Percentiles rank a stretch among this genome's conserved stretches.
Conservation (phyloP, 2,113 vertebrate species). For the Hippocampus guttulatus region DNA sequence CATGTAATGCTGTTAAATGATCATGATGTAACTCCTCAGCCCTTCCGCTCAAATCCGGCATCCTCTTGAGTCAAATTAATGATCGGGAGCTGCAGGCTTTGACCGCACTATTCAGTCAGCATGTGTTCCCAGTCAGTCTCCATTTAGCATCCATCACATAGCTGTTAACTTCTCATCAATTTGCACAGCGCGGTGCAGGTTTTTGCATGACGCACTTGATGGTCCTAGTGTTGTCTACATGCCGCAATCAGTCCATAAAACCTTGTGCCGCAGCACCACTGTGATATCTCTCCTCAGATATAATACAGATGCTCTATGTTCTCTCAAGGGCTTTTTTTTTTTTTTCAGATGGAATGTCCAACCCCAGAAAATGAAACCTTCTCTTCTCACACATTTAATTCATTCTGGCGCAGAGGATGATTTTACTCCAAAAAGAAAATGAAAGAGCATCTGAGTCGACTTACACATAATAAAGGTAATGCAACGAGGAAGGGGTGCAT, state of each 20-base stretch:
- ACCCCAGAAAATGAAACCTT: neutral
- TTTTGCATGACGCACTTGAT: slow-evolving; percentile 16
- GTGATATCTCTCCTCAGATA: slow-evolving; percentile 10
- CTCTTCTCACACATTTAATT: slow-evolving; percentile 22
- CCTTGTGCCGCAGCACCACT: slow-evolving; percentile 3
- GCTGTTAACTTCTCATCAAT: slow-evolving; percentile 29
- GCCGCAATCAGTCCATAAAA: slow-evolving; percentile 22
- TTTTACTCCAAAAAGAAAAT: slow-evolving; percentile 8
- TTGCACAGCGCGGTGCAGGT: neutral
- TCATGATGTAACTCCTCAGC: slow-evolving; percentile 53
- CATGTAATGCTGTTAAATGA: slow-evolving; percentile 50
- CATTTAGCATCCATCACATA: slow-evolving; percentile 21
- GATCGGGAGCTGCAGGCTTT: slow-evolving; percentile 43
- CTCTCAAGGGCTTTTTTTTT: slow-evolving; percentile 13
- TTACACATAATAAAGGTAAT: neutral
- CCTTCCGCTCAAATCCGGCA: slow-evolving; percentile 30
- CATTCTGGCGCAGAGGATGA: slow-evolving; percentile 13
- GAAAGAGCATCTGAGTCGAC: neutral
- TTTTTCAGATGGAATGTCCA: slow-evolving; percentile 10
- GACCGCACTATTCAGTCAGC: slow-evolving; percentile 58
- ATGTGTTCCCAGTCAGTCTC: slow-evolving; percentile 41
- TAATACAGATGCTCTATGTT: slow-evolving; percentile 13
- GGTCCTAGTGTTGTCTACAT: slow-evolving; percentile 5
- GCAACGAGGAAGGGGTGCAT: slow-evolving; percentile 2
- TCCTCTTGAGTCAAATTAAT: slow-evolving; percentile 47